Evolutionary conservation across 2,888 invertebrate genomes (phyloP), one percentile per base, ranked within the genome.

Genomic region (Cephonodes hylas): DNA sequence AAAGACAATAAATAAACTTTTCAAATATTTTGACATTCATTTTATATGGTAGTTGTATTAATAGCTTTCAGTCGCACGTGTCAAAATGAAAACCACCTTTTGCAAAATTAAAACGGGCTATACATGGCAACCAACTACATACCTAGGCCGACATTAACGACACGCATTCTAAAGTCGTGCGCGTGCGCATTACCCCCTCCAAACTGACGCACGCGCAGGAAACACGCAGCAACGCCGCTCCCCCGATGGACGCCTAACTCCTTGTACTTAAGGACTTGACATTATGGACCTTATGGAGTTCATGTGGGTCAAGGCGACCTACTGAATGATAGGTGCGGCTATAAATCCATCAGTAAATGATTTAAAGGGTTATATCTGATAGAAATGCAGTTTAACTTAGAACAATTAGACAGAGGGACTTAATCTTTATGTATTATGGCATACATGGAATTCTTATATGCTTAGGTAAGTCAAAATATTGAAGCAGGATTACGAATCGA

Each of bases 131-230:
- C 72, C 68, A 69, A 70, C 66, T 73, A 72, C 75, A 75, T 76
- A 69, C 69, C 73, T 73, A 74, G 68, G 70, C 74, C 67, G 70
- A 77, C 77, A 70, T 75, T 77, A 75, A 77, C 73, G 75, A 78
- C 83, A 81, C 77, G 82, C 79, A 79, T 79, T 78, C 78, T 77
- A 75, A 67, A 83, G 77, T 83, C 88, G 86, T 85, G 88, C 84
- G 80, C 83, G 76, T 81, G 80, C 53, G 53, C 53, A 53, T 53
- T 53, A 53, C 75, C 72, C 76, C 81, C 72, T 73, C 73, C 70
- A 70, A 70, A 68, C 64, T 58, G 66, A 72, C 27, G 82, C 76
- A 69, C 74, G 73, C 83, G 84, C 90, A 88, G 89, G 88, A 88
- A 88, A 78, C 88, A 85, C 83, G 87, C 86, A 46, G 42, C 44